A percentile compares a stretch with the other conserved stretches of the same genome.
phyloP scores from a whole-genome alignment of 1,140 invertebrate species.

The Dendrolimus kikuchii region DNA sequence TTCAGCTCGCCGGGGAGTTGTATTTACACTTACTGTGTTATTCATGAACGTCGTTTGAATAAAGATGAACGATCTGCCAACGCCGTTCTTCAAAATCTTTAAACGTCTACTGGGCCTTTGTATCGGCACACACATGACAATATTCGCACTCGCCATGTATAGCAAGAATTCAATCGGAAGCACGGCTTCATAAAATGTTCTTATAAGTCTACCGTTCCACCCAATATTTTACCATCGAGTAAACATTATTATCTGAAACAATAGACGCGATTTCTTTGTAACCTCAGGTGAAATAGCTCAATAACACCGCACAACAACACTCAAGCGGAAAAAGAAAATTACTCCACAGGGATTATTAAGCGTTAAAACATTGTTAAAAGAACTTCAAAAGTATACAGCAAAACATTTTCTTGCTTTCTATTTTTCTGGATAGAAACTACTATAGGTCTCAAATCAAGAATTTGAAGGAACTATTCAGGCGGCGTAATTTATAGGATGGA shows the following conservation, averaged over 20 bases:
- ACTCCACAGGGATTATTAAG: constrained; percentile 40
- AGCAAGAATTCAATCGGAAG: neutral
- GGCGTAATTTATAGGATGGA: constrained; percentile 6
- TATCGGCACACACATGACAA: neutral
- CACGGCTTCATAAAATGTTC: neutral
- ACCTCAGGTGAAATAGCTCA: constrained; percentile 19
- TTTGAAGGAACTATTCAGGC: neutral
- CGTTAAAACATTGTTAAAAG: constrained; percentile 36
- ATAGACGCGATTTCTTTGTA: constrained; percentile 20
- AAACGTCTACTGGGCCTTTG: constrained; percentile 8
- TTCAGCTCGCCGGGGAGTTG: constrained; percentile 33
- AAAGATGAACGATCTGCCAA: constrained; percentile 47
- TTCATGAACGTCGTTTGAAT: constrained; percentile 58
- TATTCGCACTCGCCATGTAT: constrained; percentile 3
- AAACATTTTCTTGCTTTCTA: constrained; percentile 22
- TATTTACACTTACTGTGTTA: constrained; percentile 57
- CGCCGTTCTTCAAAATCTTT: constrained; percentile 32
- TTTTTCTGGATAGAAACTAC: constrained; percentile 1
- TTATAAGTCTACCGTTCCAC: neutral
- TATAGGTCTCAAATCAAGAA: constrained; percentile 2
- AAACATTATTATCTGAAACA: constrained; percentile 24
- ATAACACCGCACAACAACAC: constrained; percentile 23
- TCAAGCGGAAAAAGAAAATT: constrained; percentile 22
- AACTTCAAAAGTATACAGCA: constrained; percentile 42
- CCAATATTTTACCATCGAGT: constrained; percentile 12